Evolutionary conservation across 2,888 invertebrate species (phyloP), one percentile per base, ranked within the genome.

Genomic region (Sclerodermus sp.): DNA sequence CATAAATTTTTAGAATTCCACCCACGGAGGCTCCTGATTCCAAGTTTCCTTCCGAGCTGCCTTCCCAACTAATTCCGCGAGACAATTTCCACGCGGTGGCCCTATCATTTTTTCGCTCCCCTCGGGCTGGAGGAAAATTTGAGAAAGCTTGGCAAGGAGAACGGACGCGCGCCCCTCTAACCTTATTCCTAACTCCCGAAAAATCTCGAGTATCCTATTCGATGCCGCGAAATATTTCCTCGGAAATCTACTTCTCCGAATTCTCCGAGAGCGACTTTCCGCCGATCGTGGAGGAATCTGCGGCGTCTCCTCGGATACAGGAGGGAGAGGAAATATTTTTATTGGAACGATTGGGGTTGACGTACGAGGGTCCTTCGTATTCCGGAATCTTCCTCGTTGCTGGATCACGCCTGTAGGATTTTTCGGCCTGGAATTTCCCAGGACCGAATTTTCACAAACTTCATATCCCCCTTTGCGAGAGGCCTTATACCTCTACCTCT

Each of bases 401-500:
- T 8, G 8, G 23, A 23, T 5, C 23, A 23, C 4, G 4, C 23
- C 8, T 8, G 4, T 23, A 23, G 23, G 23, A 23, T 23, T 23
- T 23, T 23, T 23, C 57, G 52, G 41, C 36, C 40, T 46, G 41
- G 46, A 57, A 48, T 46, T 32, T 49, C 46, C 32, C 46, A 23
- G 23, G 43, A 51, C 55, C 55, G 51, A 55, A 48, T 45, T 51
- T 49, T 41, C 39, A 32, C 46, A 44, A 13, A 39, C 30, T 42
- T 14, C 14, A 57, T 58, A 57, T 56, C 60, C 54, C 57, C 63
- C 65, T 55, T 66, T 65, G 65, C 56, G 55, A 55, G n/a, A n/a
- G n/a, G 38, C 1, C 15, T 34, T 36, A 6, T 43, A 37, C 17
- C 29, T 5, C 13, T 23, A 30, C 15, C 30, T 30, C 30, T 30